phyloP scores from a whole-genome alignment of 2,888 invertebrate genomes.

The Myathropa florea region DNA sequence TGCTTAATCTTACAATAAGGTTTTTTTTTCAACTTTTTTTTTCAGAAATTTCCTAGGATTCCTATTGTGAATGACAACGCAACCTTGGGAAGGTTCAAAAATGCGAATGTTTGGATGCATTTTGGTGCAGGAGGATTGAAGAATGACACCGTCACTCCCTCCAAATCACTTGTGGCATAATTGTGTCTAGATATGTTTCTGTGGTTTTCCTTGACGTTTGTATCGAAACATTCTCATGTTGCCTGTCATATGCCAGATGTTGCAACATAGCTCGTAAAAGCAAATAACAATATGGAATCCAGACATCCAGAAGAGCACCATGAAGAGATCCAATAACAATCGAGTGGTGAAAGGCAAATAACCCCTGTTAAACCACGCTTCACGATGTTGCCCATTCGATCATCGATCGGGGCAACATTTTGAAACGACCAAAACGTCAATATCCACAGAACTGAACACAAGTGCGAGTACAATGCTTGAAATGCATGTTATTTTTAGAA shows the following conservation, averaged over 20 bases:
- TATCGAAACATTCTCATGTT: neutral
- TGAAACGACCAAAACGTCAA: neutral
- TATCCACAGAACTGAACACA: neutral
- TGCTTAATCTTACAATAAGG: neutral
- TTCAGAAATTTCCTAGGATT: neutral
- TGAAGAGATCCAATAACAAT: neutral
- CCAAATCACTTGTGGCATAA: too few species aligned
- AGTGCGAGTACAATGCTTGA: neutral
- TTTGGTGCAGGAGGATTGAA: too few species aligned
- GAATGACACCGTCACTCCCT: too few species aligned
- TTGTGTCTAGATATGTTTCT: too few species aligned
- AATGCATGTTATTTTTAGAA: neutral
- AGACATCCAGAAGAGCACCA: neutral
- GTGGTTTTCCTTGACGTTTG: neutral
- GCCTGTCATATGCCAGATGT: too few species aligned
- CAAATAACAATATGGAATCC: conserved; percentile 20
- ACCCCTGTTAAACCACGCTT: conserved; percentile 24
- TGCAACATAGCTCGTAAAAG: neutral
- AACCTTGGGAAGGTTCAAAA: too few species aligned
- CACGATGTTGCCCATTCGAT: neutral
- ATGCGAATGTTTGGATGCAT: too few species aligned
- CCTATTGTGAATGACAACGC: neutral
- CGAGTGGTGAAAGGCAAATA: conserved; percentile 15
- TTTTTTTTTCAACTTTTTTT: too few species aligned
- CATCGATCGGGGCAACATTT: neutral